Evolutionary conservation across 2,888 invertebrate genomes (phyloP), one percentile per base, ranked within the genome.

Genomic region (Argyra leucocephala): DNA sequence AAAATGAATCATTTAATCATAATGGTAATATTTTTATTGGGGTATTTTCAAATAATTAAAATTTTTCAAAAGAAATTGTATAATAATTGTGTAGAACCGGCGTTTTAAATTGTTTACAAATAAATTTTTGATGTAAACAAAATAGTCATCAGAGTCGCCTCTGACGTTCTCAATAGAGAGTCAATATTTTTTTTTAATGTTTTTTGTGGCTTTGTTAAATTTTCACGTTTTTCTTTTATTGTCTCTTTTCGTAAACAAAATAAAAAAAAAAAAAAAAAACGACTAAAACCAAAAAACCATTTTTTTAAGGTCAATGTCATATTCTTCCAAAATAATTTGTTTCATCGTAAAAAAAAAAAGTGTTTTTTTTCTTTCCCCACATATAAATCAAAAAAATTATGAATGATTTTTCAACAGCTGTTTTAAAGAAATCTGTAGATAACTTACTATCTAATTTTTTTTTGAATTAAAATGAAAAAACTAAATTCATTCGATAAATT

Each of bases 31-130:
- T n/a, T n/a, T n/a, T 5, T 31, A 7, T 31, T 31, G 31, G 31
- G 6, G 31, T 31, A 31, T 31, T 7, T 31, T 10, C 10, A 10
- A 31, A 31, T 31, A 31, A 31, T 7, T 7, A 31, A 31, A 5
- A 10, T 31, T 7, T 31, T 31, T 31, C 6, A 31, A n/a, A n/a
- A n/a, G n/a, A n/a, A 31, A 31, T 31, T 31, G 18, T 15, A 15
- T 18, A 18, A 18, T 48, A 12, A 48, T 15, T 15, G 48, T 18
- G n/a, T 5, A 48, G n/a, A 48, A n/a, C 48, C 48, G 48, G 48
- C 48, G 48, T 48, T 48, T 48, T 48, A n/a, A 48, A 48, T 48
- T 48, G 48, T 48, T 48, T 48, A 48, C 48, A n/a, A 48, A 48
- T 48, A 48, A n/a, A 48, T 48, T 48, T 48, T 15, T 15, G 15